These are phyloP conservation scores for Mizuhopecten yessoensis DNA, from an alignment of 1,140 invertebrate species.

Conservation along the genomic window DNA sequence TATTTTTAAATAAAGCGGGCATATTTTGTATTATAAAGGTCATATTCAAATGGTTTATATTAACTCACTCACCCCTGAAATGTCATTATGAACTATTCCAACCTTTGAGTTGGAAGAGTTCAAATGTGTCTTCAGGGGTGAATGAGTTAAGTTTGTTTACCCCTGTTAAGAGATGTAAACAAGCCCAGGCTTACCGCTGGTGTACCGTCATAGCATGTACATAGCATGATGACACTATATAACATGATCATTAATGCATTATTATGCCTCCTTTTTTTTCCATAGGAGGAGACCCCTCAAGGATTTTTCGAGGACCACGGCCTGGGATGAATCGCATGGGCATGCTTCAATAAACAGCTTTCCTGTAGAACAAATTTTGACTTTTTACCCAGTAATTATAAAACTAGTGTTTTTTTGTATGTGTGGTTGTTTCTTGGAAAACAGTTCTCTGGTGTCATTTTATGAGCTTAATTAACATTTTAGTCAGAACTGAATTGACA, in stretches of 20 bases:
- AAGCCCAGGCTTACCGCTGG: no score
- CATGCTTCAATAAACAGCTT: conserved; percentile 48
- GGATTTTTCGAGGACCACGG: conserved; percentile 66
- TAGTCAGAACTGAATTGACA: not conserved
- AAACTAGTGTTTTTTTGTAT: not conserved
- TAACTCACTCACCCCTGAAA: no score
- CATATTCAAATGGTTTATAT: no score
- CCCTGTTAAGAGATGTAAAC: no score
- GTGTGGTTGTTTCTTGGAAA: not conserved
- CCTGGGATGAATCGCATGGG: conserved; percentile 59
- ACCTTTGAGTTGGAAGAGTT: no score
- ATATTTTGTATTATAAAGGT: no score
- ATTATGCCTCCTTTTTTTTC: conserved; percentile 53
- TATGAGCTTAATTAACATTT: not conserved
- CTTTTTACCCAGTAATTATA: not conserved
- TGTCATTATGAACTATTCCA: no score
- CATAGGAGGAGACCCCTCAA: conserved; percentile 63
- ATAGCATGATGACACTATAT: not conserved
- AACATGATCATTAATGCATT: not conserved
- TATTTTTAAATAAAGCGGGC: no score
- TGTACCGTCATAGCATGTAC: not conserved
- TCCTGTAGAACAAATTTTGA: not conserved
- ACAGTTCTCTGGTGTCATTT: not conserved
- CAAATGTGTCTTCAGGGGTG: no score
- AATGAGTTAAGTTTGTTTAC: no score